Percentiles rank a stretch among this genome's conserved stretches.
These are phyloP conservation scores for Aythya baeri DNA, from an alignment of 2,113 vertebrate genomes.

Conservation along the genomic window DNA sequence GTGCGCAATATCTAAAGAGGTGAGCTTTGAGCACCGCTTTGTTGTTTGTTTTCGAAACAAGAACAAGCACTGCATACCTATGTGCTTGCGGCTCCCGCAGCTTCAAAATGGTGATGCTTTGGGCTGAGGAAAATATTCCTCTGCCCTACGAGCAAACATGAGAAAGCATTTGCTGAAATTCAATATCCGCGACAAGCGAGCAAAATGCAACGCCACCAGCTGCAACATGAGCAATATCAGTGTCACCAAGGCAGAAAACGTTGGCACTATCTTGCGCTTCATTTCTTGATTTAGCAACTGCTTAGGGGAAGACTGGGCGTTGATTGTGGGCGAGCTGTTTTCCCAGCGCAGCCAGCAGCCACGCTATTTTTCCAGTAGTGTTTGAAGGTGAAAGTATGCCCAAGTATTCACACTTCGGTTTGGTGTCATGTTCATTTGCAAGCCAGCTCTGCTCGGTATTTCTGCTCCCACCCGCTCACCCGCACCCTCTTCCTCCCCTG, in stretches of 20 bases:
- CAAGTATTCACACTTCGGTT: constrained; percentile 67
- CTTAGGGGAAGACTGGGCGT: neutral
- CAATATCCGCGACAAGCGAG: neutral
- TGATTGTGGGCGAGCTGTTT: neutral
- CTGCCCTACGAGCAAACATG: neutral
- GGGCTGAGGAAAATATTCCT: neutral
- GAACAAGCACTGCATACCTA: neutral
- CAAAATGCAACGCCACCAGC: neutral
- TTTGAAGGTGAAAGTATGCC: constrained; percentile 42
- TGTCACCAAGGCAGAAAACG: constrained; percentile 5
- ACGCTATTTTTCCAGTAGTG: neutral
- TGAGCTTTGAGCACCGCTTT: neutral
- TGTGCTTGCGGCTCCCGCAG: neutral
- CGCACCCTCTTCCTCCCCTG: neutral
- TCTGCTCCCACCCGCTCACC: neutral
- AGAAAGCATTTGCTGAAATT: neutral
- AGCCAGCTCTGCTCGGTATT: constrained; percentile 9
- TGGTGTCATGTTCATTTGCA: constrained; percentile 74
- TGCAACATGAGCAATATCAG: neutral
- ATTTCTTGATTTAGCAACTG: constrained; percentile 15
- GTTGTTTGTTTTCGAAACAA: neutral
- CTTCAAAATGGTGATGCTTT: neutral
- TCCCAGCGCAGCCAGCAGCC: neutral
- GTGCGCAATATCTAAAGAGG: neutral
- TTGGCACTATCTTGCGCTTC: neutral